Conservation (phyloP, 2,888 invertebrate species). For the Ethmia dodecea region DNA sequence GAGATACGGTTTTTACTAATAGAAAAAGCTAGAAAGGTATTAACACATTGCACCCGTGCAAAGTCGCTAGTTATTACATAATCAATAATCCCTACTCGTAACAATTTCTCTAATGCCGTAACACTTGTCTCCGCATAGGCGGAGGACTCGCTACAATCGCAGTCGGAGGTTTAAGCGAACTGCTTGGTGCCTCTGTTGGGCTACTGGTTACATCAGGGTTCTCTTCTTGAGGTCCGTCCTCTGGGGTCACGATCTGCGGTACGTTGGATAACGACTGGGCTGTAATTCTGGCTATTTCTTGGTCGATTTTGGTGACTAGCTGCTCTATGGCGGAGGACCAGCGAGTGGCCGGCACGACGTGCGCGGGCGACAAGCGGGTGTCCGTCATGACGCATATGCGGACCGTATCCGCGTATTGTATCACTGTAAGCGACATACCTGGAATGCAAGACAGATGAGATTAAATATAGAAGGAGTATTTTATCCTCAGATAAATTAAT, state of each 20-base stretch:
- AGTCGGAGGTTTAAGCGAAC: conserved; percentile 42
- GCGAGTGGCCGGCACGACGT: conserved; percentile 70
- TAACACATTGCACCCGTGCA: too few species aligned
- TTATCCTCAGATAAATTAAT: too few species aligned
- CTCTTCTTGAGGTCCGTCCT: conserved; percentile 2
- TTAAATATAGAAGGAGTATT: too few species aligned
- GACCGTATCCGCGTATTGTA: conserved; percentile 81
- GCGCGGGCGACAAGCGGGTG: conserved; percentile 81
- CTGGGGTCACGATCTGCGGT: conserved; percentile 34
- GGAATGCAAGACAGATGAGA: too few species aligned
- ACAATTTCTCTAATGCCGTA: conserved; percentile 22
- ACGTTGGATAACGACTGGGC: conserved; percentile 23
- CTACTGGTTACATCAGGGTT: too few species aligned
- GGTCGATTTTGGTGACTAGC: conserved; percentile 52
- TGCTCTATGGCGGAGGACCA: conserved; percentile 63
- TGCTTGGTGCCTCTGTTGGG: too few species aligned
- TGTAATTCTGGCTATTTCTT: conserved; percentile 57
- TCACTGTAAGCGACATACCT: conserved; percentile 85
- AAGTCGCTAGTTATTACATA: too few species aligned
- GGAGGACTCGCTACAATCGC: conserved; percentile 47
- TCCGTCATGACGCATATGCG: conserved; percentile 85
- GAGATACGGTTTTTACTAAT: too few species aligned
- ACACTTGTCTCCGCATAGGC: conserved; percentile 37
- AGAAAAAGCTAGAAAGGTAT: too few species aligned
- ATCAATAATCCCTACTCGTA: neutral